These are phyloP conservation scores for Muraenolepis orangiensis DNA, from an alignment of 2,797 vertebrate genomes.

Conservation along the genomic window DNA sequence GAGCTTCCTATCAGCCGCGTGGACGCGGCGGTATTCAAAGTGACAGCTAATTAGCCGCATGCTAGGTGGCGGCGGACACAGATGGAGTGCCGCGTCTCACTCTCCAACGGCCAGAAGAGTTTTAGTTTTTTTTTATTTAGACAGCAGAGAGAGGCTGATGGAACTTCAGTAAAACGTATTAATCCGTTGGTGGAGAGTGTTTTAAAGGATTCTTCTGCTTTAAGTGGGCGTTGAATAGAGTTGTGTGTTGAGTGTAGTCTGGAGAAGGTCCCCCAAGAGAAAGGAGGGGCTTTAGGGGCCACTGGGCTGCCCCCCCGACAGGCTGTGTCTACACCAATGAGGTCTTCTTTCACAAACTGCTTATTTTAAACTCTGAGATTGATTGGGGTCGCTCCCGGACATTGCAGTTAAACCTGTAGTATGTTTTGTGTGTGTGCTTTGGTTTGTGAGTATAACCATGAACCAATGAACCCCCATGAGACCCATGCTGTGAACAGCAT, in stretches of 20 bases:
- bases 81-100: slow-evolving; percentile 32
- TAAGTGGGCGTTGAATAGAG: background rate
- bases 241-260: background rate
- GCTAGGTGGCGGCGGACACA: slow-evolving; percentile 35
- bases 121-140: background rate
- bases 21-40: slow-evolving; percentile 56
- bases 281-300: too few relatives aligned
- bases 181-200: background rate
- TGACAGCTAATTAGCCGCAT: slow-evolving; percentile 65
- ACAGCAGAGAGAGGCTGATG: background rate
- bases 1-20: slow-evolving; percentile 47
- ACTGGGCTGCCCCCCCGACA: too few relatives aligned
- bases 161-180: background rate
- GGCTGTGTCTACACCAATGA: background rate
- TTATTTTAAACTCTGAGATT: background rate
- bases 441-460: background rate
- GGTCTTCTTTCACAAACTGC: background rate
- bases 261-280: background rate
- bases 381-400: background rate
- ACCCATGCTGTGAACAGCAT: background rate
- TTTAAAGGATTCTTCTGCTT: background rate
- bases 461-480: background rate
- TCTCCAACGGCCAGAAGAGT: background rate
- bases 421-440: background rate
- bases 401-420: background rate